A percentile compares a stretch with the other conserved stretches of the same genome.
Conservation (phyloP, 2,113 vertebrate genomes). For the Microcebus murinus region DNA sequence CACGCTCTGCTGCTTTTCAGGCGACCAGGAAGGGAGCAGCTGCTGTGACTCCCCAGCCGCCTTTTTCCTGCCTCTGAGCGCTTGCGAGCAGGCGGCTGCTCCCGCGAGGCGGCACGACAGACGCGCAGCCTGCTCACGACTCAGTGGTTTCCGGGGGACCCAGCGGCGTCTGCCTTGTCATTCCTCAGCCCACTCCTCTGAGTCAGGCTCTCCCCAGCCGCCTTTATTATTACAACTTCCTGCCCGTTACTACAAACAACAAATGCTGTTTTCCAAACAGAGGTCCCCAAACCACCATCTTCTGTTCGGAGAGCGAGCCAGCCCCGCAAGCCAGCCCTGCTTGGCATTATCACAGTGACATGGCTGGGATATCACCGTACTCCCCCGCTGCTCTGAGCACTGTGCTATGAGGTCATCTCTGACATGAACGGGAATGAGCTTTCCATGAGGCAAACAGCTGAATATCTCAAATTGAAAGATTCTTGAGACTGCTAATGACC, state of each 20-base stretch:
- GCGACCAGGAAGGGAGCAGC: slow-evolving; percentile 71
- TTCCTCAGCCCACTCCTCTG: slow-evolving; percentile 74
- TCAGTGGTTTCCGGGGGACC: slow-evolving; percentile 66
- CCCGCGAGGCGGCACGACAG: not conserved
- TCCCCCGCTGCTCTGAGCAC: not conserved
- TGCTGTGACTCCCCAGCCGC: slow-evolving; percentile 68
- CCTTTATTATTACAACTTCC: slow-evolving; percentile 63
- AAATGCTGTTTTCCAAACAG: slow-evolving; percentile 59
- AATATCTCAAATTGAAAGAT: not conserved
- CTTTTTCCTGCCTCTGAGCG: slow-evolving; percentile 57
- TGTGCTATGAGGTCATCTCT: not conserved
- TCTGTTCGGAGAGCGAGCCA: slow-evolving; percentile 54
- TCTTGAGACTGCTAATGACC: not conserved
- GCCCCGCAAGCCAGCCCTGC: slow-evolving; percentile 57
- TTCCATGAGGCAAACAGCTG: not conserved
- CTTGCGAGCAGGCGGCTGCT: slow-evolving; percentile 70
- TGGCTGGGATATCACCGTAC: not conserved
- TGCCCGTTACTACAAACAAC: slow-evolving; percentile 62
- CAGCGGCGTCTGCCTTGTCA: slow-evolving; percentile 62
- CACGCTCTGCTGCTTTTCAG: slow-evolving; percentile 28
- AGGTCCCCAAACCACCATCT: slow-evolving; percentile 67
- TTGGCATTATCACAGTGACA: slow-evolving; percentile 34
- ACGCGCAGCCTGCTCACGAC: slow-evolving; percentile 49
- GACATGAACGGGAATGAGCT: not conserved
- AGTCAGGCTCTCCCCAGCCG: slow-evolving; percentile 70